Evolutionary conservation across 1,140 invertebrate genomes (phyloP), one percentile per base, ranked within the genome.

Genomic region (Bursaphelenchus mucronatus): DNA sequence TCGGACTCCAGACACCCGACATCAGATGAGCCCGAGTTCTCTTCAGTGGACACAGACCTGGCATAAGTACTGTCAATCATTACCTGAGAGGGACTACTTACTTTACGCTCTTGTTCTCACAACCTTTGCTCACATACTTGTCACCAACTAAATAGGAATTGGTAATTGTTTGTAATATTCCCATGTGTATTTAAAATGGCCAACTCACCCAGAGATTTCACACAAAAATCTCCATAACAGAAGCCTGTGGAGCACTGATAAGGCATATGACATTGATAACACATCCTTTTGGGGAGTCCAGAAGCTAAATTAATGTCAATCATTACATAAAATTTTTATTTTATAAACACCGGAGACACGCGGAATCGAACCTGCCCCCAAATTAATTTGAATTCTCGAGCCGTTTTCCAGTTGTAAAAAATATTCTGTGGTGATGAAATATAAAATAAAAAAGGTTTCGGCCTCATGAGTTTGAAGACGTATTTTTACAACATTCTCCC

Each of bases 71-170:
- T 39, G 43, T 30, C 40, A 52, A 49, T 63, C 30, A 8, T 10
- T 19, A 49, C 51, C 52, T 3, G 13, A n/a, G 40, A 55, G 40
- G 17, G 17, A 41, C 9, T 53, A 39, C 41, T 59, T 63, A 9
- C 41, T 56, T 61, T 44, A 15, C 13, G 47, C 21, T 72, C 6
- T 58, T 45, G 43, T 71, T 71, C 51, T 71, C 69, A 45, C 69
- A 71, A n/a, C 69, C 69, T 63, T 71, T 71, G 52, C 63, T 66
- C 47, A 72, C 69, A 53, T 71, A 71, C 55, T 62, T 67, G 30
- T 71, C 63, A 10, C 72, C 69, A 21, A 67, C 69, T 70, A 46
- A 50, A 70, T 55, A 5, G 5, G 30, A 30, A 30, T 5, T 30
- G 30, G 30, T 30, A 30, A 30, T 30, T 30, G 1, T 30, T 30